A percentile compares a stretch with the other conserved stretches of the same genome.
phyloP scores from a whole-genome alignment of 1,140 invertebrate species.

The Drosophila navojoa region DNA sequence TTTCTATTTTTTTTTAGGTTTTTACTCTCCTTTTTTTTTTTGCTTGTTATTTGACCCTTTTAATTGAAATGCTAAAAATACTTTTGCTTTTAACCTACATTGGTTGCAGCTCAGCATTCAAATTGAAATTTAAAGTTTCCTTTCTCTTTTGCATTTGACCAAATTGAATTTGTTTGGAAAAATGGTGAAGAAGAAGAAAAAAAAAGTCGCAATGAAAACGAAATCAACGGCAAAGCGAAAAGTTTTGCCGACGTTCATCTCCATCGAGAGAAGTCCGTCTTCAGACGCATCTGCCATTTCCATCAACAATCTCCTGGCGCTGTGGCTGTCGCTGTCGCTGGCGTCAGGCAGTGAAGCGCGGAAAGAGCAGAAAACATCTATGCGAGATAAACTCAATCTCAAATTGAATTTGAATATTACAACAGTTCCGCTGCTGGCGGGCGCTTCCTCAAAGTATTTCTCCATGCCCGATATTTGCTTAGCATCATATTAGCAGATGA shows the following conservation, averaged over 20 bases:
- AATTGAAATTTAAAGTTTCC: slow-evolving; percentile 2
- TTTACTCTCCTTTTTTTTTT: too few relatives aligned
- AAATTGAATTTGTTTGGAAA: slow-evolving; percentile 13
- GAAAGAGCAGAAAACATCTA: slow-evolving; percentile 71
- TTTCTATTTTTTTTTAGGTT: too few relatives aligned
- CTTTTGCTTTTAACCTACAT: slow-evolving; percentile 13
- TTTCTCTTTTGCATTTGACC: slow-evolving; percentile 12
- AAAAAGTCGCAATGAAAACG: slow-evolving; percentile 31
- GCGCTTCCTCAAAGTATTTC: slow-evolving; percentile 34
- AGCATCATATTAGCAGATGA: slow-evolving; percentile 77
- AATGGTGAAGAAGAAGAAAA: slow-evolving; percentile 1
- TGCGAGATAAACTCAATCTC: slow-evolving; percentile 78
- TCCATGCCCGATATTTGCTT: slow-evolving; percentile 72
- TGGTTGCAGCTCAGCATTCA: not conserved
- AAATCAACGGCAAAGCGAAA: slow-evolving; percentile 34
- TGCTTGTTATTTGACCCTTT: too few relatives aligned
- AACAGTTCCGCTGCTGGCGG: slow-evolving; percentile 17
- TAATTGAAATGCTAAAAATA: not conserved
- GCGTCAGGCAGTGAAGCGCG: slow-evolving; percentile 36
- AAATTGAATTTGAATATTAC: slow-evolving; percentile 82
- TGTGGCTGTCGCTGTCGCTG: not conserved
- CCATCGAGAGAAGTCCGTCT: not conserved
- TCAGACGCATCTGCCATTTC: slow-evolving; percentile 22
- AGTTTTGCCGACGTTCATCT: slow-evolving; percentile 19
- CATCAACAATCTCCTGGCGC: slow-evolving; percentile 14